Base-by-base conservation (phyloP, 2,888 invertebrate species). In the Drosophila rubida region DNA sequence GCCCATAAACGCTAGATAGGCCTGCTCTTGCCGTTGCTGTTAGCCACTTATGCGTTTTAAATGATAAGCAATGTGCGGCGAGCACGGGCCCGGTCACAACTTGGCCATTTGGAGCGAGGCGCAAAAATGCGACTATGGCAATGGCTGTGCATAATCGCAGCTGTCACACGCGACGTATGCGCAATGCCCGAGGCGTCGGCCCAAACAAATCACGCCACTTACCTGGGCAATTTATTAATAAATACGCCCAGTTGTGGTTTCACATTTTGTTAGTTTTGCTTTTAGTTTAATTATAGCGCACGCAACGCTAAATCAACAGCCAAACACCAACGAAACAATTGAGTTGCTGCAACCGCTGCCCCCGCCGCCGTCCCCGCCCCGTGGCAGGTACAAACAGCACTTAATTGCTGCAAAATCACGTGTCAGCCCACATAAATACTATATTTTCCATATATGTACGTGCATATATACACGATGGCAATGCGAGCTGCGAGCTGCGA, bases 51-150 rank as follows among this genome's bases (percentile, higher is more conserved):
- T 88, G 82, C 64, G 39, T 83, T 80, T 82, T 82, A 82, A 80
- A 82, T 82, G 88, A 83, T 88, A 86, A 82, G 80, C 86, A 76
- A 88, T 82, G 69, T 63, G 39, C 50, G 58, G 39, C 50, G 58
- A 44, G 37, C 48, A 8, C n/a, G n/a, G n/a, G n/a, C n/a, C n/a
- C n/a, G n/a, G n/a, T n/a, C n/a, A n/a, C 73, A 58, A 59, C 58
- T 55, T 57, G 75, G 39, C 69, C 65, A 75, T 72, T 66, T 59
- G 53, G 39, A 23, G 13, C 19, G 27, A 13, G 19, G 25, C n/a
- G 11, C 37, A 42, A 42, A 22, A 54, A 46, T 61, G 41, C 60
- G 67, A 6, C 7, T 63, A 53, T 53, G 58, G 59, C 66, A 59
- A 53, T 62, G 67, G 25, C 7, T 63, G 53, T 53, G 58, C 61